A percentile compares a stretch with the other conserved stretches of the same genome.
phyloP scores from a whole-genome alignment of 2,888 invertebrate species.

The Calameuta pallipes region DNA sequence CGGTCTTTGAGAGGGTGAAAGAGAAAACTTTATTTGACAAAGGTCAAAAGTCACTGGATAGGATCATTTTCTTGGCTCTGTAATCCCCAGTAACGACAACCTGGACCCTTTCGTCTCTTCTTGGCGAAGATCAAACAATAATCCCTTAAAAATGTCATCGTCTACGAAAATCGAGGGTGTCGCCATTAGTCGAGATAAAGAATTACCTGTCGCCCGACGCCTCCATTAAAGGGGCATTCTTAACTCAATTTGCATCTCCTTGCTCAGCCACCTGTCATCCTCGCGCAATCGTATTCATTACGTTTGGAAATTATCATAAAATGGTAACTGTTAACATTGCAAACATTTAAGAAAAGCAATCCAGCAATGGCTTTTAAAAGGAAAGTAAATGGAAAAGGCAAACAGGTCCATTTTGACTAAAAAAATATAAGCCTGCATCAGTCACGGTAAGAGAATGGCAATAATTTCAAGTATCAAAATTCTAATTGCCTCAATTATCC shows the following conservation, averaged over 20 bases:
- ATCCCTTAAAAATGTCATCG: conserved; percentile 26
- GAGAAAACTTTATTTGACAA: neutral
- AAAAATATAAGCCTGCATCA: neutral
- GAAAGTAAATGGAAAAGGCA: neutral
- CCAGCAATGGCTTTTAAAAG: neutral
- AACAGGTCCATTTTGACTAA: neutral
- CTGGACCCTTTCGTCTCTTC: neutral
- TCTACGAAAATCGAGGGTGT: conserved; percentile 16
- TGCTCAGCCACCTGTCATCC: neutral
- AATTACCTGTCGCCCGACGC: conserved; percentile 13
- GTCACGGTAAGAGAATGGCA: neutral
- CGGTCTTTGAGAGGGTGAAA: neutral
- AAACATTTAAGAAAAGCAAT: neutral
- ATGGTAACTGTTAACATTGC: neutral
- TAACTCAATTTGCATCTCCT: conserved; percentile 34
- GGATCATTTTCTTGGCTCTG: neutral
- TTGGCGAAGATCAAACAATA: conserved; percentile 17
- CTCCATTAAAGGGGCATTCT: conserved; percentile 30
- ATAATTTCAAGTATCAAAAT: no score
- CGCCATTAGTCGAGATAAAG: conserved; percentile 31
- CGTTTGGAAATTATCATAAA: conserved; percentile 2
- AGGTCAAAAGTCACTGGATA: neutral
- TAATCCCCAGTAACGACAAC: neutral
- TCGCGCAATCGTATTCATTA: neutral
- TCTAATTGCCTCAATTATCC: no score